Evolutionary conservation across 2,113 vertebrate genomes (phyloP), one percentile per base, ranked within the genome.

Genomic region (Microtus richardsoni): DNA sequence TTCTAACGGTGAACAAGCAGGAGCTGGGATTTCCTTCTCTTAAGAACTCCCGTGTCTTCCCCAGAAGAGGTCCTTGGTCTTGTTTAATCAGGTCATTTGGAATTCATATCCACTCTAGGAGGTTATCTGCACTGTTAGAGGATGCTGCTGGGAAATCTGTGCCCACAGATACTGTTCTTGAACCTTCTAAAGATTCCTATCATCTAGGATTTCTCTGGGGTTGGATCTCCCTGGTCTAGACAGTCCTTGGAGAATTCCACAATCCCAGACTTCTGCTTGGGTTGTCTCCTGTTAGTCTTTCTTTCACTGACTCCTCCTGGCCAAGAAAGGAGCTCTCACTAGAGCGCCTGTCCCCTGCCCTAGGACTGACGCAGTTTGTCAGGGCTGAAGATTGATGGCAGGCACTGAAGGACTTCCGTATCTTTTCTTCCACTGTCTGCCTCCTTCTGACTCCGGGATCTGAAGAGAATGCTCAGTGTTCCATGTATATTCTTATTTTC

Each of bases 401-500:
- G 75, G 89, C 58, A 54, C 89, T 96, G 84, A 88, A 96, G 88
- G 80, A 90, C 52, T 93, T 96, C 89, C 64, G 68, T 17, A 0
- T 49, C 75, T 87, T 49, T 97, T 96, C 87, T 93, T 94, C 94
- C 82, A 93, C 79, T 94, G 58, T 88, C 94, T 94, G 85, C 58
- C 49, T 96, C 90, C 77, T 95, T 96, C 68, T 36, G 86, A 79
- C 74, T 98, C 82, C 79, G 83, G 78, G 89, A 86, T 95, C 93
- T 96, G 89, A 96, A 83, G 74, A 96, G 41, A 75, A 68, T 84
- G 58, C 70, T 91, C 94, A 71, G 83, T 93, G 74, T 88, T 97
- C 64, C 70, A 85, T 88, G 91, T 58, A 94, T 85, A 95, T 73
- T 94, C 79, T 89, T 95, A 78, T 88, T 90, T 88, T 70, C 95